These are phyloP conservation scores for Drosophila helvetica DNA, from an alignment of 2,888 invertebrate species.

Conservation along the genomic window DNA sequence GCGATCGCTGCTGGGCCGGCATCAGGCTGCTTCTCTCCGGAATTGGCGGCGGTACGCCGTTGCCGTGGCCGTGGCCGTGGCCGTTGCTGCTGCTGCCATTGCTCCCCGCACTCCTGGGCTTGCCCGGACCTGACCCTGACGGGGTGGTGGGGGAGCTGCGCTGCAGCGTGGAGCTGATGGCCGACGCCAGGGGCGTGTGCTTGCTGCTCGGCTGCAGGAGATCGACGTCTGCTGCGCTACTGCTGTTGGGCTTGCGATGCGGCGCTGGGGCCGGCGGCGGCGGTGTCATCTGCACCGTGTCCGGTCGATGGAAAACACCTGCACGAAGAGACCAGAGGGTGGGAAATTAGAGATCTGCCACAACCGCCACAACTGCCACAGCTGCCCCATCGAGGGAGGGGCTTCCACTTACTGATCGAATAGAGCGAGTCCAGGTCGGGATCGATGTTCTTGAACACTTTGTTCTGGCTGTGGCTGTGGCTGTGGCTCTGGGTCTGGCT, in stretches of 20 bases:
- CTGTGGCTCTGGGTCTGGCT: constrained; percentile 57
- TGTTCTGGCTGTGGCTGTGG: constrained; percentile 81
- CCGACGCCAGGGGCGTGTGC: constrained; percentile 45
- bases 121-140: constrained; percentile 24
- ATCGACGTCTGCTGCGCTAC: constrained; percentile 62
- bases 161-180: constrained; percentile 57
- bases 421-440: constrained; percentile 90
- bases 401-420: constrained; percentile 86
- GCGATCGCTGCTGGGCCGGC: constrained; percentile 56
- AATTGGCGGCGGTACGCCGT: constrained; percentile 76
- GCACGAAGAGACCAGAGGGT: background rate
- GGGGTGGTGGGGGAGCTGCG: constrained; percentile 62
- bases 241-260: constrained; percentile 85
- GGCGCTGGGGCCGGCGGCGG: constrained; percentile 91
- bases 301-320: constrained; percentile 83
- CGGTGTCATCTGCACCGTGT: constrained; percentile 86
- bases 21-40: constrained; percentile 76
- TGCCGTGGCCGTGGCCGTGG: constrained; percentile 46
- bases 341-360: too few species aligned
- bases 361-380: too few species aligned
- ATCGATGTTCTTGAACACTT: constrained; percentile 84
- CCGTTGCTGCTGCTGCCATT: constrained; percentile 56
- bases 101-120: constrained; percentile 52
- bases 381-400: too few species aligned
- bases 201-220: constrained; percentile 62